Percentiles rank a stretch among this genome's conserved stretches.
Evolutionary conservation across 2,888 invertebrate genomes (phyloP).

Genomic region (Cerastoderma edule): DNA sequence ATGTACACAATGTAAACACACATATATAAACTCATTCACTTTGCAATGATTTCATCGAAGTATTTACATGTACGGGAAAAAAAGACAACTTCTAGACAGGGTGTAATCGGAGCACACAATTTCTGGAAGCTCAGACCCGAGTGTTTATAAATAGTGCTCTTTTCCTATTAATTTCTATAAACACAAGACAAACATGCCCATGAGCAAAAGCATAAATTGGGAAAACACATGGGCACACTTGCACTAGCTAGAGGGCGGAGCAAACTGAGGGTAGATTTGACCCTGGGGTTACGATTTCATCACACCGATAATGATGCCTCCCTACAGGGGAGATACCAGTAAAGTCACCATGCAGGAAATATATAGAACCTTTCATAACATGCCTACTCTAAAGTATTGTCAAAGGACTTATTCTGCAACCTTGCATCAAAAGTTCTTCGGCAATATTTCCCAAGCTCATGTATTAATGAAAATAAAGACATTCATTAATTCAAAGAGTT

Average conservation of each 20-base stretch:
- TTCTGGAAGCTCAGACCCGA: slow-evolving; percentile 86
- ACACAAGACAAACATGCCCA: slow-evolving; percentile 90
- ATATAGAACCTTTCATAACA: no score
- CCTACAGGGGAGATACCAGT: slow-evolving; percentile 37
- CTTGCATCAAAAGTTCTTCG: no score
- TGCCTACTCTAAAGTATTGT: no score
- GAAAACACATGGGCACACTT: slow-evolving; percentile 69
- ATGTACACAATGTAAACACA: no score
- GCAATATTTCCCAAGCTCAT: no score
- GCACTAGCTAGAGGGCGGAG: slow-evolving; percentile 78
- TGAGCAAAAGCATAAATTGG: slow-evolving; percentile 51
- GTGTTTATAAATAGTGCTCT: slow-evolving; percentile 95
- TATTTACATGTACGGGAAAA: no score
- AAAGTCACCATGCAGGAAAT: slow-evolving; percentile 1
- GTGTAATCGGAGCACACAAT: slow-evolving; percentile 24
- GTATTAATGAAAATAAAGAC: no score
- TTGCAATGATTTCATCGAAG: no score
- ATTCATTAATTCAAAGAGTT: no score
- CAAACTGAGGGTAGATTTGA: slow-evolving; percentile 59
- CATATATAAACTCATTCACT: no score
- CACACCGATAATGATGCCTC: slow-evolving; percentile 35
- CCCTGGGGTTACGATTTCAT: neutral
- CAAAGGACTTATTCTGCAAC: no score
- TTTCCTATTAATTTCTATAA: slow-evolving; percentile 92
- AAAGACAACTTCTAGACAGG: neutral